Base-by-base conservation (phyloP, 2,113 vertebrate species). In the Sorex fumeus region DNA sequence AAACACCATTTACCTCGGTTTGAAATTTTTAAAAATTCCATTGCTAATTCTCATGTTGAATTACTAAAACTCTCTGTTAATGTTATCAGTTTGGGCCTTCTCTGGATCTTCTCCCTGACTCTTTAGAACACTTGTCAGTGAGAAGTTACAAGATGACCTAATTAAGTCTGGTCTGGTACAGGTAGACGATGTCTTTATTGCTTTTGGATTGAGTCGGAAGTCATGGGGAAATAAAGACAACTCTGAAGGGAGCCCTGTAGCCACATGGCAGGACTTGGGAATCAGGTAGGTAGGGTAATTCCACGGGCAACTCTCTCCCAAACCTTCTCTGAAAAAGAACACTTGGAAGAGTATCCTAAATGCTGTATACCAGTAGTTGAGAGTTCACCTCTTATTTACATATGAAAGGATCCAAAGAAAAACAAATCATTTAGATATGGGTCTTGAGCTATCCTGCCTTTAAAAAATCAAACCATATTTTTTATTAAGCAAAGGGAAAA, bases 401-500 rank as follows among this genome's bases (percentile, higher is more conserved):
- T 87, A 69, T 53, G 76, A 34, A 19, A 32, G 75, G 83, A 90
- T 79, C 79, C 57, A 72, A 86, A 89, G 62, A 80, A 40, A 84
- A 84, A 82, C 28, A 60, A 74, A 34, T 45, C 74, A 88, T 93
- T 93, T 87, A 89, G 45, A 84, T 45, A 87, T 60, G 25, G 25
- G 87, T 81, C 70, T 27, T 80, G 47, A 92, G 64, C 64, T 84
- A 76, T 45, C 23, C 53, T n/a, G 77, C 47, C 91, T 91, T 91
- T 81, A 88, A 79, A 70, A 93, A 88, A 74, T 13, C 23, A 82
- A 91, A 69, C 66, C 88, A 75, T 30, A 82, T 90, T 93, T 94
- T 67, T 80, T 79, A 82, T 87, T 93, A 92, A 91, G 91, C 67
- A 91, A 89, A 82, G 30, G 60, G 93, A 95, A 95, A 89, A 30